Percentiles rank a stretch among this genome's conserved stretches.
These are phyloP conservation scores for Corvus moneduloides DNA, from an alignment of 2,113 vertebrate genomes.

Conservation along the genomic window DNA sequence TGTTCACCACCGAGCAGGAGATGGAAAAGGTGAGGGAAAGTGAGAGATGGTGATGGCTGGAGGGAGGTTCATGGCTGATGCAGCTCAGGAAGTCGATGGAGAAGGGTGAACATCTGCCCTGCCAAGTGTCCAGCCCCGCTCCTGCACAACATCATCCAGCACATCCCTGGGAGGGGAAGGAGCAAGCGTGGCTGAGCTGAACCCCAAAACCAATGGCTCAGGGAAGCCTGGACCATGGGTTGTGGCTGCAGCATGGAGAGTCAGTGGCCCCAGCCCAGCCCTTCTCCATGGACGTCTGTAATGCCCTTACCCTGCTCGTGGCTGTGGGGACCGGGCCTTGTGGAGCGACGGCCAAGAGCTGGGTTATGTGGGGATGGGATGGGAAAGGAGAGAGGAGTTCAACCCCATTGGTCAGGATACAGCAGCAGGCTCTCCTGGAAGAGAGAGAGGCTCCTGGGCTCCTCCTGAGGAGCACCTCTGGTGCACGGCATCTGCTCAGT, in stretches of 20 bases:
- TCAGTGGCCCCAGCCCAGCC: neutral
- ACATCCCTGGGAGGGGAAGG: neutral
- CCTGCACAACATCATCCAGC: neutral
- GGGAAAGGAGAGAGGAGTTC: neutral
- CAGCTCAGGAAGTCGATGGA: neutral
- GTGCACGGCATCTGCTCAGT: fast-evolving
- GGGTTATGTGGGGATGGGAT: fast-evolving
- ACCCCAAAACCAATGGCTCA: neutral
- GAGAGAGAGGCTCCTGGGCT: neutral
- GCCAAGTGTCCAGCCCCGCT: neutral
- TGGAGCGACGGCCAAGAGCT: neutral
- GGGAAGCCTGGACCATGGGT: neutral
- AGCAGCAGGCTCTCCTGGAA: fast-evolving
- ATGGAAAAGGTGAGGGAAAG: neutral
- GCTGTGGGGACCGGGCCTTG: fast-evolving
- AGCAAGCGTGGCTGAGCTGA: neutral
- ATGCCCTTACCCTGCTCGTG: neutral
- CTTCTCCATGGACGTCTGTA: neutral
- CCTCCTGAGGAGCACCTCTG: neutral
- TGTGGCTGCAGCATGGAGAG: fast-evolving
- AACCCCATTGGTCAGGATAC: fast-evolving
- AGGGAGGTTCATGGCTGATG: neutral
- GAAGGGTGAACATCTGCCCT: neutral
- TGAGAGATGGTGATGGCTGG: neutral
- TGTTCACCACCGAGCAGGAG: neutral